phyloP scores from a whole-genome alignment of 2,113 vertebrate genomes.

The Hemibates koningsi region DNA sequence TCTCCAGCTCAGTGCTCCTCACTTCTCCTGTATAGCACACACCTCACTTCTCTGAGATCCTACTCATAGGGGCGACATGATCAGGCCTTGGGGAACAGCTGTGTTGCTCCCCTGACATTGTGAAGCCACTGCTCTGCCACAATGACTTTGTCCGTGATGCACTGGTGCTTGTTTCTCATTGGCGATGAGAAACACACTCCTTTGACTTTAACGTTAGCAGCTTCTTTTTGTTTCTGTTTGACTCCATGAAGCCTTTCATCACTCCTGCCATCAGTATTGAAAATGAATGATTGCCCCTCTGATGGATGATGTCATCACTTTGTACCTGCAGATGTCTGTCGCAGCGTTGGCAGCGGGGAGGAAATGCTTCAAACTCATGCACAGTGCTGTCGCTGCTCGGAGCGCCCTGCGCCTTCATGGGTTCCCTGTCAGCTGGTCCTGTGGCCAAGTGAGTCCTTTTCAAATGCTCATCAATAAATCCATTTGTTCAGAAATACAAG shows the following conservation, averaged over 20 bases:
- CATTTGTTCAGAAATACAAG: background rate
- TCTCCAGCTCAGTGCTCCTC: background rate
- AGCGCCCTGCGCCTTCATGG: slow-evolving; percentile 42
- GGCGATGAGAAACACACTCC: background rate
- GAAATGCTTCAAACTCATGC: slow-evolving; percentile 59
- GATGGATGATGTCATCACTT: background rate
- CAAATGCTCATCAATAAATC: background rate
- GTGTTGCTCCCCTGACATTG: background rate
- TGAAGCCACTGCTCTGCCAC: background rate
- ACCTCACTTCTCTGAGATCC: background rate
- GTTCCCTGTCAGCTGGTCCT: slow-evolving; percentile 40
- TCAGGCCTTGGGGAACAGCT: background rate
- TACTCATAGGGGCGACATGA: background rate
- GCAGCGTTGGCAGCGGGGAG: slow-evolving; percentile 57
- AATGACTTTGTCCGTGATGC: background rate
- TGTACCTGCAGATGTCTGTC: slow-evolving; percentile 46
- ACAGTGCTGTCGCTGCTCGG: slow-evolving; percentile 56
- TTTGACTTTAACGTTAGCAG: background rate
- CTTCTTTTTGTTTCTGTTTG: background rate
- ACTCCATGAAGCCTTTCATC: background rate
- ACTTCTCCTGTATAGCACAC: background rate
- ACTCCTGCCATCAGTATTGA: background rate
- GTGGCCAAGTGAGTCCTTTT: slow-evolving; percentile 43
- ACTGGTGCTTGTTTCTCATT: background rate
- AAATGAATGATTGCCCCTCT: background rate